Conservation (phyloP, 2,888 invertebrate species). For the Poecilobothrus nobilitatus region DNA sequence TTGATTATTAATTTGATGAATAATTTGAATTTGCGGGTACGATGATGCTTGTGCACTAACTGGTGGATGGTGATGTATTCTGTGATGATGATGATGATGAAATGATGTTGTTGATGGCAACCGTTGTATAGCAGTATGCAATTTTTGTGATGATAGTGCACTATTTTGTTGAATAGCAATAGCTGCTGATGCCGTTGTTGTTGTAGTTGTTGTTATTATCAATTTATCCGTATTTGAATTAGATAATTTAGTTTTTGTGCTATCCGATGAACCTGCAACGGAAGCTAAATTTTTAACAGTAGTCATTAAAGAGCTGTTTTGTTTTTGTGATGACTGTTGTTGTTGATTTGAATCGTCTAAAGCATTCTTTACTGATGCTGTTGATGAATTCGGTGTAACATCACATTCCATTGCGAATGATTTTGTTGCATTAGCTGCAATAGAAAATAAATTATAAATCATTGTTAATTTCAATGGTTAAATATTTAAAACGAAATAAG, state of each 20-base stretch:
- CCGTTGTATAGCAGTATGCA: background rate
- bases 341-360: conserved; percentile 18
- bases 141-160: conserved; percentile 7
- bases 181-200: conserved; percentile 11
- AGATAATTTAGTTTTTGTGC: conserved; percentile 22
- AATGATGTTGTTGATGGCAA: background rate
- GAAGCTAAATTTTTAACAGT: conserved; percentile 27
- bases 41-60: background rate
- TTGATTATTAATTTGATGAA: conserved; percentile 11
- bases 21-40: conserved; percentile 11
- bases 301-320: conserved; percentile 26
- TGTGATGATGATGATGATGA: conserved; percentile 1
- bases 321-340: background rate
- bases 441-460: background rate
- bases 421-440: conserved; percentile 18
- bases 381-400: conserved; percentile 27
- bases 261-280: conserved; percentile 28
- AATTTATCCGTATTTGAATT: conserved; percentile 2
- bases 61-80: conserved; percentile 2
- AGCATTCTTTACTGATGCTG: conserved; percentile 11
- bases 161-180: background rate
- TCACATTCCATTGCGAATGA: conserved; percentile 29
- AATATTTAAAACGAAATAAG: no score
- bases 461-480: no score
- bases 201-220: conserved; percentile 23